Evolutionary conservation across 1,140 invertebrate genomes (phyloP).

Genomic region (Aphaenogaster ashmeadi): DNA sequence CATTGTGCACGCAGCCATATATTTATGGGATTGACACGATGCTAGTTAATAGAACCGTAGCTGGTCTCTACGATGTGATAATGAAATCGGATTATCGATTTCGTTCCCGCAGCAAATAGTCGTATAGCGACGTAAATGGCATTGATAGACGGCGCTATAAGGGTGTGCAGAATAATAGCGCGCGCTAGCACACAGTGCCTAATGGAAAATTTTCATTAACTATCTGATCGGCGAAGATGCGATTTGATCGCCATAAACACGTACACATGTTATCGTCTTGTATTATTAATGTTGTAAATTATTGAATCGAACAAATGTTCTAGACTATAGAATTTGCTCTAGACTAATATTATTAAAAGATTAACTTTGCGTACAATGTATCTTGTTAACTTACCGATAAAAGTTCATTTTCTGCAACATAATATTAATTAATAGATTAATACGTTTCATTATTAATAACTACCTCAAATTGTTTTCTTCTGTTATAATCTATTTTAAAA

Average conservation of each 20-base stretch:
- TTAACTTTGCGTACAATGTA: neutral
- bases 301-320: too few species aligned
- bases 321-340: too few species aligned
- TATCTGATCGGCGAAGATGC: neutral
- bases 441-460: neutral
- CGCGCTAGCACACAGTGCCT: conserved; percentile 15
- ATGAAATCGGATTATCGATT: conserved; percentile 66
- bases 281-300: neutral
- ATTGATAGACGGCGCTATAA: conserved; percentile 36
- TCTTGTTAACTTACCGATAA: neutral
- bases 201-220: conserved; percentile 62
- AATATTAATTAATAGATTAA: neutral
- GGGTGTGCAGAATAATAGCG: conserved; percentile 46
- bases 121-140: conserved; percentile 26
- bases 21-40: conserved; percentile 34
- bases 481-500: conserved; percentile 1
- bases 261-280: neutral
- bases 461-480: neutral
- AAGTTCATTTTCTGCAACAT: neutral
- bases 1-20: conserved; percentile 11
- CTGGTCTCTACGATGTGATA: conserved; percentile 54
- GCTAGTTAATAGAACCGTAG: conserved; percentile 53
- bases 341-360: neutral
- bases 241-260: neutral
- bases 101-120: conserved; percentile 45